Base-by-base conservation (phyloP, 1,140 invertebrate genomes). In the Macrosteles quadrilineatus region DNA sequence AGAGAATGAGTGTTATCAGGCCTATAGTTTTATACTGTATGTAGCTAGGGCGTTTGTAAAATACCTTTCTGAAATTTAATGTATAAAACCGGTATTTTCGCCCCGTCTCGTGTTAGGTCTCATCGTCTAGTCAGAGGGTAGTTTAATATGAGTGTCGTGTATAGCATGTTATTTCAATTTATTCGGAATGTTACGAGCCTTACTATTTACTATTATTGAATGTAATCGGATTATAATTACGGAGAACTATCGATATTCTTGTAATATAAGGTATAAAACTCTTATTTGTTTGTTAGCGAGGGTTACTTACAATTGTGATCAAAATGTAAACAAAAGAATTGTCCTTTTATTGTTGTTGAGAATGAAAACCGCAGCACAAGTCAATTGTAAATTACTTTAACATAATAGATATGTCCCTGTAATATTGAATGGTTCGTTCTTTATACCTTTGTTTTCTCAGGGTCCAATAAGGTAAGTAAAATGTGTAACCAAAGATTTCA, bases 161-260 rank as follows among this genome's bases (percentile, higher is more conserved):
- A 6, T n/a, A 43, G 63, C 63, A 66, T 66, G 63, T 66, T 32
- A 27, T 66, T 66, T 66, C 63, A 66, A 66, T 66, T 66, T 66
- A 66, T 66, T 66, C 63, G 29, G 27, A 66, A 43, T 27, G 32
- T 66, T 66, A 66, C 23, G 27, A 66, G 63, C 63, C 63, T 66
- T 66, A 66, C 63, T 66, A 66, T 43, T 66, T 43, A 66, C 63
- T 45, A 45, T 63, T 63, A 63, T 66, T 66, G 31, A 29, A 43
- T 43, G 63, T 66, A 66, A 66, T 45, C 63, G 31, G 63, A 66
- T 66, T 66, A 66, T 66, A 23, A 66, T 66, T 45, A 66, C 36
- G 19, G 45, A 66, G n/a, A 45, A 66, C 21, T 66, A 66, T 25
- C 31, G 31, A 66, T 66, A 66, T 66, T 66, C 63, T 66, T 66